phyloP scores from a whole-genome alignment of 2,888 invertebrate species.

The Ernsta delagoae region DNA sequence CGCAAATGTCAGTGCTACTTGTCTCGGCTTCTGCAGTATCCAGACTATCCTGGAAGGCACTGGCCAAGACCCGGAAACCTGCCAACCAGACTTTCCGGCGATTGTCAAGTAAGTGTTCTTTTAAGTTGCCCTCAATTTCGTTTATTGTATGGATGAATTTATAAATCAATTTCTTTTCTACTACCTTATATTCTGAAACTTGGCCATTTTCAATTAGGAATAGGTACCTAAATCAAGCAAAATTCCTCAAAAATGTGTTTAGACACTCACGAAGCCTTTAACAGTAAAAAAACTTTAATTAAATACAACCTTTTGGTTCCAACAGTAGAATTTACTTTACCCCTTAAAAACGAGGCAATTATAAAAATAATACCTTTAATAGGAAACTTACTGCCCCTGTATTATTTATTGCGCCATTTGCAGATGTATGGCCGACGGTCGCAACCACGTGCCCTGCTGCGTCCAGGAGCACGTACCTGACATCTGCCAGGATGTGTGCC shows the following conservation, averaged over 20 bases:
- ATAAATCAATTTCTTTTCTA: too few species aligned
- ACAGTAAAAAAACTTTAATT: too few species aligned
- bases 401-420: conserved; percentile 14
- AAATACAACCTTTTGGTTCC: too few species aligned
- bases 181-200: too few species aligned
- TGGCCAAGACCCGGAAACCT: conserved; percentile 92
- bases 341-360: not conserved
- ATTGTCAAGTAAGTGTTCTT: conserved; percentile 85
- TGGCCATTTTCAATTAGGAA: too few species aligned
- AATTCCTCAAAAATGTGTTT: too few species aligned
- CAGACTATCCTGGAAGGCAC: conserved; percentile 91
- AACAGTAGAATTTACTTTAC: too few species aligned
- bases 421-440: conserved; percentile 91
- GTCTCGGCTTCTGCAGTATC: conserved; percentile 93
- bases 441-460: conserved; percentile 94
- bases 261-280: too few species aligned
- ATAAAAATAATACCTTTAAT: not conserved
- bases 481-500: conserved; percentile 93
- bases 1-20: conserved; percentile 88
- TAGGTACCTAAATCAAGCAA: too few species aligned
- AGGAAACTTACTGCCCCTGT: not conserved
- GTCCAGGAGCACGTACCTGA: conserved; percentile 92
- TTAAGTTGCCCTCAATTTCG: not conserved
- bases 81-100: conserved; percentile 91
- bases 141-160: too few species aligned